These are phyloP conservation scores for Ceratina australensis DNA, from an alignment of 1,140 invertebrate genomes.

Conservation along the genomic window DNA sequence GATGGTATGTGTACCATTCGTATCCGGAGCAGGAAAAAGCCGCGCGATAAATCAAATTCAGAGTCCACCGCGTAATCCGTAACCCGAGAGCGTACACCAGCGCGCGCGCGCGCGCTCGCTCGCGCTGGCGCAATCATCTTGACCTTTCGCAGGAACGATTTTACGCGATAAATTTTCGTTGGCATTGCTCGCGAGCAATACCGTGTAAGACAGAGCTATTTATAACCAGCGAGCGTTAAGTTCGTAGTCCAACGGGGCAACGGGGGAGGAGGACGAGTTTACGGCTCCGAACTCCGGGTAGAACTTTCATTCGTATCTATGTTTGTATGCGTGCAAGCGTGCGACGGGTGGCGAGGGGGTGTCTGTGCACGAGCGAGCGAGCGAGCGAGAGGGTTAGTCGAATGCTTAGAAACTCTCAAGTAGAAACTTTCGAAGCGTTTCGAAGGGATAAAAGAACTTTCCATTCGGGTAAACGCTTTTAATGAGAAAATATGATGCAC, in stretches of 20 bases:
- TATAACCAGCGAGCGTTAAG: slow-evolving; percentile 57
- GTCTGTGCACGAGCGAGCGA: no score
- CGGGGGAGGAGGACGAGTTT: slow-evolving; percentile 38
- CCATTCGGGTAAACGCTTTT: slow-evolving; percentile 66
- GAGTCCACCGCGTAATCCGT: neutral
- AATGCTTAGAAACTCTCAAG: slow-evolving; percentile 59
- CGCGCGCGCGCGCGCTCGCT: neutral
- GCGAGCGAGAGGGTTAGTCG: slow-evolving; percentile 10
- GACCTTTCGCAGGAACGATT: slow-evolving; percentile 28
- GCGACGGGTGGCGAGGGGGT: no score
- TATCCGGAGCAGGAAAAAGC: neutral
- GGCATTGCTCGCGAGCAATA: slow-evolving; percentile 40
- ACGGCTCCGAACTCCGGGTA: slow-evolving; percentile 44
- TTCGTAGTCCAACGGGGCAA: slow-evolving; percentile 20
- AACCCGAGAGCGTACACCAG: neutral
- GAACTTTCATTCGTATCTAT: slow-evolving; percentile 51
- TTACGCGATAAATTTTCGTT: slow-evolving; percentile 35
- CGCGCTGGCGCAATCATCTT: neutral
- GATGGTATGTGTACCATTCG: neutral
- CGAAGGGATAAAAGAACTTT: slow-evolving; percentile 64
- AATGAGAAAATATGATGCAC: slow-evolving; percentile 71
- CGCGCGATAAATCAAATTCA: neutral
- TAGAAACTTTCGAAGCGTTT: slow-evolving; percentile 56
- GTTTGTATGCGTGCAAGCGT: no score
- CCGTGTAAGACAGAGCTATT: slow-evolving; percentile 57